Evolutionary conservation across 2,113 vertebrate species (phyloP), one percentile per base, ranked within the genome.

Genomic region (Ceyx margarethae): DNA sequence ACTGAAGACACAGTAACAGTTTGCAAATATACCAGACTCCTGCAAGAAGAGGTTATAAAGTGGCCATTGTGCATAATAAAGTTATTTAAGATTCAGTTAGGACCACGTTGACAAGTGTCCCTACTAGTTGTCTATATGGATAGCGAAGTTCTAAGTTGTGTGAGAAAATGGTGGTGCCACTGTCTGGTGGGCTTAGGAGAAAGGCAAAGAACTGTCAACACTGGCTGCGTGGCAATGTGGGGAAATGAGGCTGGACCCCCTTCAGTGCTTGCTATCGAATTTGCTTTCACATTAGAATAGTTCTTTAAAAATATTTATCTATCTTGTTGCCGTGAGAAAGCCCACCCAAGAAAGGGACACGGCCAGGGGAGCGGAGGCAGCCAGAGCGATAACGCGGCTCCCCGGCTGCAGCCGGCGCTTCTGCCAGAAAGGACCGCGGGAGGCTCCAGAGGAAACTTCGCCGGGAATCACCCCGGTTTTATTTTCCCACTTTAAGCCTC

Each of bases 361-460:
- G 5, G 5, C 40, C 73, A 4, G 0, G 37, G 12, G 7, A 25
- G 50, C 2, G 29, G 43, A 6, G 1, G 17, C 0, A 6, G 35
- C 15, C 1, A 5, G 22, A 11, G 15, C 1, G 19, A 5, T 20
- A 29, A 4, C 0, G 5, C 28, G 6, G 25, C 33, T 31, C 26
- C 33, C 4, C 0, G 5, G 11, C 2, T 0, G 7, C 5, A 4
- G 42, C 12, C 1, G 23, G 2, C 19, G 1, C 33, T 17, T 5
- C 58, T 6, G 40, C 21, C 2, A 5, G 60, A 35, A 5, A 5
- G n/a, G n/a, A 9, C 56, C 2, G 8, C 79, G 2, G 40, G 2
- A 8, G 2, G 1, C 62, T 10, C 29, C 4, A 8, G 0, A 19
- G 43, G 19, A 7, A 11, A 14, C 2, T 18, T 12, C 76, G 13